phyloP scores from a whole-genome alignment of 2,888 invertebrate genomes.

The Acronicta psi region DNA sequence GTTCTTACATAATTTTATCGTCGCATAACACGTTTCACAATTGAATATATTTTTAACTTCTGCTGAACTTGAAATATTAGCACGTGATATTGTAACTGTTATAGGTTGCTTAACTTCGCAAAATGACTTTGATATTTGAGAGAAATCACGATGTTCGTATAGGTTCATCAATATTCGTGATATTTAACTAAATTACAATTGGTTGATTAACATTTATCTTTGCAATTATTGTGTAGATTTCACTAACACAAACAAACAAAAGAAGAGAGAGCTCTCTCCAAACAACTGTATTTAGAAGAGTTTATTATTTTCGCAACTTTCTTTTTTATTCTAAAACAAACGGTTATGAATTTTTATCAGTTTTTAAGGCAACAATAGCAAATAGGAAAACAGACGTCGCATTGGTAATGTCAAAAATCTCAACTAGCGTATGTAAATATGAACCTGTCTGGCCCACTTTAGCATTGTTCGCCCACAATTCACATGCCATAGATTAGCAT shows the following conservation, averaged over 20 bases:
- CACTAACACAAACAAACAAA: conserved; percentile 42
- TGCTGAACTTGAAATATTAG: conserved; percentile 41
- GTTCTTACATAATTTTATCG: conserved; percentile 46
- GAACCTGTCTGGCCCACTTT: conserved; percentile 75
- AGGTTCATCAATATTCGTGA: conserved; percentile 38
- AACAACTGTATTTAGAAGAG: conserved; percentile 55
- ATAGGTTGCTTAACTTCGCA: not conserved
- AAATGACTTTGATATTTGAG: conserved; percentile 23
- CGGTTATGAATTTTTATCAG: conserved; percentile 61
- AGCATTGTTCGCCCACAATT: conserved; percentile 81
- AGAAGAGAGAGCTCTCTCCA: conserved; percentile 51
- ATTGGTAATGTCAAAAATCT: conserved; percentile 69
- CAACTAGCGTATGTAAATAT: conserved; percentile 70
- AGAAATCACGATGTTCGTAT: conserved; percentile 38
- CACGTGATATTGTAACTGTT: conserved; percentile 3
- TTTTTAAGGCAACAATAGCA: conserved; percentile 50
- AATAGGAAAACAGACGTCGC: conserved; percentile 56
- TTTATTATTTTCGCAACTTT: conserved; percentile 59
- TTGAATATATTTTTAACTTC: conserved; percentile 2
- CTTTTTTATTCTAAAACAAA: conserved; percentile 56
- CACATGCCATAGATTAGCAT: conserved; percentile 81
- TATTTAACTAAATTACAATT: conserved; percentile 41
- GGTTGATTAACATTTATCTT: conserved; percentile 48
- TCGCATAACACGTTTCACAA: conserved; percentile 19
- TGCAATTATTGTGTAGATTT: conserved; percentile 47